Conservation (phyloP, 2,113 vertebrate genomes). For the Channa argus region DNA sequence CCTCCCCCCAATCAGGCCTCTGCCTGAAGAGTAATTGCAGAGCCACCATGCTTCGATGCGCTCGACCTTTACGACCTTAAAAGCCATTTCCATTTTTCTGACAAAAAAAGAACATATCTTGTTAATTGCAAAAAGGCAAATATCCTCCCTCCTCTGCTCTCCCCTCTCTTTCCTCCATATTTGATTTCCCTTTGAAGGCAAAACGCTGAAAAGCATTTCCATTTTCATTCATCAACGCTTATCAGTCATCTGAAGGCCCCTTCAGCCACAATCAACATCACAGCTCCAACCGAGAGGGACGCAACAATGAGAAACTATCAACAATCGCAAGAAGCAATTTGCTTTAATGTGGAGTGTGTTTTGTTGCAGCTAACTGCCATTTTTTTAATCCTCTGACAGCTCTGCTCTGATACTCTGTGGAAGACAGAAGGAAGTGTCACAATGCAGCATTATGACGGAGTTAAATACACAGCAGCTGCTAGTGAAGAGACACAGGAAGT, state of each 20-base stretch:
- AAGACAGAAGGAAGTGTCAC: slow-evolving; percentile 47
- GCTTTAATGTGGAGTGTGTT: slow-evolving; percentile 70
- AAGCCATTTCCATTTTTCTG: slow-evolving; percentile 84
- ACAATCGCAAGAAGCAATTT: slow-evolving; percentile 64
- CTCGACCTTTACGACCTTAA: slow-evolving; percentile 86
- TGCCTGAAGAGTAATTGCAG: slow-evolving; percentile 82
- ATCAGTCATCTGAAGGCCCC: slow-evolving; percentile 80
- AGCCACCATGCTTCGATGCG: slow-evolving; percentile 84
- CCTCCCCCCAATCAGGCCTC: slow-evolving; percentile 72
- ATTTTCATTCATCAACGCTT: slow-evolving; percentile 82
- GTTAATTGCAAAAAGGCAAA: slow-evolving; percentile 85
- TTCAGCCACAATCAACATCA: slow-evolving; percentile 72
- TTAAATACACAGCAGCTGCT: neutral
- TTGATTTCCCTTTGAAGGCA: slow-evolving; percentile 79
- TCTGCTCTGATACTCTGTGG: slow-evolving; percentile 9
- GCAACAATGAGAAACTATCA: slow-evolving; percentile 63
- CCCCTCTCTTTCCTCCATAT: slow-evolving; percentile 40
- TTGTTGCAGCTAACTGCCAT: slow-evolving; percentile 58
- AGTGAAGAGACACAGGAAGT: neutral
- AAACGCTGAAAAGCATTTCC: slow-evolving; percentile 82
- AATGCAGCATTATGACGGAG: neutral
- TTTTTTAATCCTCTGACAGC: slow-evolving; percentile 61
- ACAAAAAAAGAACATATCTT: slow-evolving; percentile 81
- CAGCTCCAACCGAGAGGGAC: slow-evolving; percentile 47
- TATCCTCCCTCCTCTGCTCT: slow-evolving; percentile 58